Evolutionary conservation across 2,888 invertebrate genomes (phyloP), one percentile per base, ranked within the genome.

Genomic region (Stomorhina lunata): DNA sequence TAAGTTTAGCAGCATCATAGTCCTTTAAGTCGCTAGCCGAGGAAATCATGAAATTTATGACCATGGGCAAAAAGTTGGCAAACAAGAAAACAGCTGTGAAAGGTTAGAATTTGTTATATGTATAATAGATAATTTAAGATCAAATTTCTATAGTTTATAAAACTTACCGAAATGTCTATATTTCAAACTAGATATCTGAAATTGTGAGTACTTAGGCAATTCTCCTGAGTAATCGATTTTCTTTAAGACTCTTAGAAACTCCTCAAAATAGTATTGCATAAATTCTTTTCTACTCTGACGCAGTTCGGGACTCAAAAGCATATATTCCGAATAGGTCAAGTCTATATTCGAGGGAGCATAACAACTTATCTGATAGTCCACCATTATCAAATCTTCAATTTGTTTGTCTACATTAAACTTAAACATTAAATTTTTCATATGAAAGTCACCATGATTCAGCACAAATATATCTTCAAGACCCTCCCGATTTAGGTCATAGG

Each of bases 401-500:
- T 68, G 50, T 0, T 34, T n/a, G n/a, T n/a, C n/a, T n/a, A n/a
- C n/a, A n/a, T n/a, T n/a, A n/a, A n/a, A n/a, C n/a, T n/a, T n/a
- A n/a, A n/a, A n/a, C n/a, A n/a, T n/a, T n/a, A n/a, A n/a, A n/a
- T n/a, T n/a, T n/a, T n/a, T n/a, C n/a, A n/a, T n/a, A n/a, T n/a
- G n/a, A n/a, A n/a, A n/a, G n/a, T 89, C 89, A 0, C 89, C 89
- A 66, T 89, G 89, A 37, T 85, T 85, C 0, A 89, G 84, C 0
- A 86, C 87, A 29, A 86, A 86, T 40, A 76, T 59, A 15, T 57
- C 48, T 29, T 20, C 22, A 2, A 9, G 15, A 20, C 27, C 29
- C 9, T 29, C 15, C 9, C 48, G 12, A 4, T 20, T 12, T 15
- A 55, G 0, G n/a, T 55, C 27, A 22, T 57, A 43, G 25, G 40